Evolutionary conservation across 2,113 vertebrate species (phyloP), one percentile per base, ranked within the genome.

Genomic region (Gadus macrocephalus): DNA sequence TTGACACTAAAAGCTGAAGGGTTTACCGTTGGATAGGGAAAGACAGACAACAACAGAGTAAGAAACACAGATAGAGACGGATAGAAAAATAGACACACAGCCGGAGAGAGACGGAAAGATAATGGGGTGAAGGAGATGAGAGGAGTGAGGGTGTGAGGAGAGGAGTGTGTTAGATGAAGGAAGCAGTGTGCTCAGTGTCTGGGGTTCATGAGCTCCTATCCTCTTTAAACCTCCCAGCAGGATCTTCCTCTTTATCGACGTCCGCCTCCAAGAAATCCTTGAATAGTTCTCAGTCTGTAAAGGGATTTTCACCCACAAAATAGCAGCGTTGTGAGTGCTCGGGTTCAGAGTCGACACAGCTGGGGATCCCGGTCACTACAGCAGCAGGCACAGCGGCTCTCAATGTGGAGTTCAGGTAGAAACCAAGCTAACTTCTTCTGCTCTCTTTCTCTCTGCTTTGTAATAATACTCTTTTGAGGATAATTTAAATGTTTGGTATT

Each of bases 351-450:
- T 76, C 59, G 64, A n/a, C 31, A 71, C 31, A 60, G 53, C 67
- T 66, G 62, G 73, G 64, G 49, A 69, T 75, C 78, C 76, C 78
- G 73, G 53, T 75, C 25, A 60, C 75, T 78, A 53, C 55, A 67
- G 38, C 65, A 61, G 74, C 69, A 68, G 73, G 69, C 78, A 63
- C 59, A 69, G 35, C 49, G 69, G 62, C 61, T 68, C 75, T 81
- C 80, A 78, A 93, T 93, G 91, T 93, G 92, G 92, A 83, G 77
- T 73, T 75, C 91, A 92, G 91, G 92, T 93, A 89, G 78, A 88
- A 69, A 64, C 66, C 12, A 1, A 66, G 60, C 31, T 19, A 4
- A 11, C 5, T 19, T 64, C 53, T 66, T 0, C 28, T 68, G 16
- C 15, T 63, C 7, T 68, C n/a, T 61, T 15, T 66, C 22, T 66